Evolutionary conservation across 2,888 invertebrate species (phyloP).

Genomic region (Papilio gigon): DNA sequence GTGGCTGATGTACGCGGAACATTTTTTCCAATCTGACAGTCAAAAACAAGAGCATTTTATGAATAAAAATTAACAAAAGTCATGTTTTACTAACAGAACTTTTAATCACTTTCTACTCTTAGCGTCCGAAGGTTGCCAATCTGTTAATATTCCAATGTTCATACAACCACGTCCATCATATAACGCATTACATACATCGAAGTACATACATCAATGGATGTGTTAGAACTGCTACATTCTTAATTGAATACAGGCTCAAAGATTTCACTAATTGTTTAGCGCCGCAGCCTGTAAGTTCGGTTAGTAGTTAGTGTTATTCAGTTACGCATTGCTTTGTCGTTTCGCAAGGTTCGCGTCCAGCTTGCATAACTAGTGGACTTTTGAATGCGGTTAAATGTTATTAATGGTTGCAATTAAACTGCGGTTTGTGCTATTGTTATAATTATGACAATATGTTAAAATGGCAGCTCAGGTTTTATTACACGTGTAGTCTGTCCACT

Average conservation of each 20-base stretch:
- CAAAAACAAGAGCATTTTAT: too few relatives aligned
- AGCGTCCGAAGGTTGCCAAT: not conserved
- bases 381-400: constrained; percentile 19
- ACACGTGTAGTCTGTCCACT: not conserved
- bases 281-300: not conserved
- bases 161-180: too few relatives aligned
- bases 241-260: not conserved
- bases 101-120: not conserved
- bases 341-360: constrained; percentile 26
- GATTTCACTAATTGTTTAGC: not conserved
- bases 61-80: not conserved
- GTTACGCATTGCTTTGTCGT: constrained; percentile 19
- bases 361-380: constrained; percentile 16
- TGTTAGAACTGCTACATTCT: not conserved
- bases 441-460: not conserved
- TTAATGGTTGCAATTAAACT: constrained; percentile 21
- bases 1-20: too few relatives aligned
- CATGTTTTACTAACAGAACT: not conserved
- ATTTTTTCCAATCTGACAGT: too few relatives aligned
- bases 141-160: not conserved
- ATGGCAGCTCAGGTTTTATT: not conserved
- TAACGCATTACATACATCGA: too few relatives aligned
- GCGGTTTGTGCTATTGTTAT: not conserved
- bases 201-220: too few relatives aligned
- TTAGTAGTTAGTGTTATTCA: constrained; percentile 13